Evolutionary conservation across 2,888 invertebrate species (phyloP), one percentile per base, ranked within the genome.

Genomic region (Glaucopsyche alexis): DNA sequence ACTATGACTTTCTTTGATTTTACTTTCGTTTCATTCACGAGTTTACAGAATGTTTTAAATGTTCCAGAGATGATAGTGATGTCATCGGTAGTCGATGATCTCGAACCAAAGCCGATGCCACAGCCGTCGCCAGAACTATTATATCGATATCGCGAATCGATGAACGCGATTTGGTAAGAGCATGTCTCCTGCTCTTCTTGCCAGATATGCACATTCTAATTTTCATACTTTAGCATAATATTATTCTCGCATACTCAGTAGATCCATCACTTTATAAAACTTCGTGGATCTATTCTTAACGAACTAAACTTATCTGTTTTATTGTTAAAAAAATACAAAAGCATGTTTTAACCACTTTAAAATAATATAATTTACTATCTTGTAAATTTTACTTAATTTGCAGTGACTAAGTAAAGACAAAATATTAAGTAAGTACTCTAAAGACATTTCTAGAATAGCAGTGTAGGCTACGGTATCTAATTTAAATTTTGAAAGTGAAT

Each of bases 51-150:
- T 60, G 60, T 60, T 69, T 47, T 13, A 38, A 65, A 69, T 69
- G 69, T 90, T 90, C 80, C 91, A 91, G 91, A 90, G 79, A 75
- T 87, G 76, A 87, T 91, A 83, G 90, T 86, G 79, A 86, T 89
- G 83, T 87, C 90, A 2, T 89, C 91, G 75, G 87, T 90, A 71
- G 86, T 85, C 76, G 83, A 87, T 74, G 86, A 85, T 65, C 76
- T 75, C 75, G 77, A 83, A 76, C 83, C 84, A 74, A 81, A 81
- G 60, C 88, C 88, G 50, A 84, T 85, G 81, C 90, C 91, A 29
- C 79, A 83, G 75, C 89, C 91, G 29, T 87, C 89, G 14, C 80
- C 81, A 73, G 85, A 90, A 75, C 83, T 90, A 72, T 77, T 83
- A 76, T 83, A 86, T 80, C 83, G 86, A 75, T 91, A 90, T 86